These are phyloP conservation scores for Ennomos erosarius DNA, from an alignment of 2,888 invertebrate genomes.

Conservation along the genomic window DNA sequence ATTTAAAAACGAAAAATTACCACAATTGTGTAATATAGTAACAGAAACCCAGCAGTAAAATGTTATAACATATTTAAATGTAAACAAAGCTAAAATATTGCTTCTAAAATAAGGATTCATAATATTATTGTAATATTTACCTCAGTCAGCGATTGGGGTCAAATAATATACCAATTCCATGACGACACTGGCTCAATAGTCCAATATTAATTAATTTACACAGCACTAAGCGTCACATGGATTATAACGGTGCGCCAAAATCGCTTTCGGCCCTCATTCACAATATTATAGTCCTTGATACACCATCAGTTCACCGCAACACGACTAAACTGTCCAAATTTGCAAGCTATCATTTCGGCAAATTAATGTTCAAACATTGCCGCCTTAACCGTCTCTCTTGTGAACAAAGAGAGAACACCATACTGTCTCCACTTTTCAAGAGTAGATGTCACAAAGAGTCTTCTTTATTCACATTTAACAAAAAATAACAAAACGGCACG, in stretches of 20 bases:
- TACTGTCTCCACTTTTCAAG: constrained; percentile 63
- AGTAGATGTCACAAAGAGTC: constrained; percentile 67
- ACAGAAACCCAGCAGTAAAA: too few relatives aligned
- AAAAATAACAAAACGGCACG: constrained; percentile 76
- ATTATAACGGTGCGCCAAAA: constrained; percentile 51
- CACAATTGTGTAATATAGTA: too few relatives aligned
- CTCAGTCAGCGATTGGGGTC: constrained; percentile 3
- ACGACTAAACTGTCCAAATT: constrained; percentile 57
- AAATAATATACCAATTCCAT: constrained; percentile 61
- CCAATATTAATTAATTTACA: constrained; percentile 61
- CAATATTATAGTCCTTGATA: constrained; percentile 51
- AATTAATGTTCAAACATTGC: constrained; percentile 42
- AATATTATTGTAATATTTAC: constrained; percentile 15
- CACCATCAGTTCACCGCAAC: constrained; percentile 58
- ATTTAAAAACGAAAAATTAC: too few relatives aligned
- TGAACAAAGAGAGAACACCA: constrained; percentile 43
- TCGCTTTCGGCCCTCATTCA: constrained; percentile 47
- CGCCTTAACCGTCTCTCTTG: constrained; percentile 15
- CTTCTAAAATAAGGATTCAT: too few relatives aligned
- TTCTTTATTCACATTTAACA: constrained; percentile 74
- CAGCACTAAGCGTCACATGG: constrained; percentile 66
- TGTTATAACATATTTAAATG: not conserved
- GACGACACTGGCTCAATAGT: constrained; percentile 60
- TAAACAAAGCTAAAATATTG: not conserved
- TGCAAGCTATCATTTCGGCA: constrained; percentile 49